Evolutionary conservation across 2,113 vertebrate species (phyloP).

Genomic region (Passer montanus): DNA sequence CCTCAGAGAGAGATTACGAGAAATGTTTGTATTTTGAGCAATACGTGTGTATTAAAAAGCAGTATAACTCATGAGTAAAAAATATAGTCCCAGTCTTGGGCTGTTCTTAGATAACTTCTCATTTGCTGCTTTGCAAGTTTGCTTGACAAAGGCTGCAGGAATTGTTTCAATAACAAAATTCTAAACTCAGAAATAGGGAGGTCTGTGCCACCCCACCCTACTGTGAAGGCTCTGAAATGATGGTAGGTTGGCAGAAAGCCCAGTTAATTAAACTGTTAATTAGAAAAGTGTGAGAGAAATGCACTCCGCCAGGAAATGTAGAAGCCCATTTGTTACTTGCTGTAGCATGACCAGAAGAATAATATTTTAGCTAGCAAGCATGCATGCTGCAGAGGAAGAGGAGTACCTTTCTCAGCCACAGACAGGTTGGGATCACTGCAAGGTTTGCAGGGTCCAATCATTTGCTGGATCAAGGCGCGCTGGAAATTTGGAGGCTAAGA

Average conservation of each 20-base stretch:
- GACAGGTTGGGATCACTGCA: constrained; percentile 91
- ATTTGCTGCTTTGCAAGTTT: not conserved
- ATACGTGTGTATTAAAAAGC: not conserved
- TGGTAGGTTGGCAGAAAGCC: not conserved
- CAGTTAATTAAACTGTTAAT: constrained; percentile 38
- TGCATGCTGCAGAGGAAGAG: not conserved
- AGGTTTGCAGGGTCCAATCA: constrained; percentile 94
- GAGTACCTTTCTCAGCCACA: constrained; percentile 92
- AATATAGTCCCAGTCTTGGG: not conserved
- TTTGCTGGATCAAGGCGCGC: constrained; percentile 93
- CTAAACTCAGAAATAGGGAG: not conserved
- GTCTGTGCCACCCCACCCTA: not conserved
- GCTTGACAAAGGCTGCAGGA: not conserved
- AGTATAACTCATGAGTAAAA: not conserved
- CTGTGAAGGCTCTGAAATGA: not conserved
- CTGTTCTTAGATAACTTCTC: not conserved
- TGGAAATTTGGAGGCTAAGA: constrained; percentile 91
- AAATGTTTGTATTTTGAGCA: not conserved
- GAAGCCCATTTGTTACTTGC: not conserved
- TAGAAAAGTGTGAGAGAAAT: constrained; percentile 17
- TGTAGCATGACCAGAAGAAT: not conserved
- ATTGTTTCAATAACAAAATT: not conserved
- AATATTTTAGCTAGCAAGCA: not conserved
- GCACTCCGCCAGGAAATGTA: not conserved
- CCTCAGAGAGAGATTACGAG: not conserved